phyloP scores from a whole-genome alignment of 2,797 vertebrate genomes.

The Typhlichthys eigenmanni region DNA sequence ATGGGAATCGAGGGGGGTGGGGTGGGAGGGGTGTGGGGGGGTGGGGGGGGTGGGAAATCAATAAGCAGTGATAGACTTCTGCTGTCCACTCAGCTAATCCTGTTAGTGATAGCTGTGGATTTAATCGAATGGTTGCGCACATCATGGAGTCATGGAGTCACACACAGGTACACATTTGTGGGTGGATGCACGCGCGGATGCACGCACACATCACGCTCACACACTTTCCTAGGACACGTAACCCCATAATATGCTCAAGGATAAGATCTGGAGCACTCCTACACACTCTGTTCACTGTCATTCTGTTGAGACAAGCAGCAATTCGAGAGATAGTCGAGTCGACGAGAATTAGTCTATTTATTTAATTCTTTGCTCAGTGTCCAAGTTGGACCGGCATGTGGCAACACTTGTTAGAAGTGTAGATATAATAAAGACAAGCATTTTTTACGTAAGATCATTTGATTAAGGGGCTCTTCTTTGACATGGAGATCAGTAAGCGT shows the following conservation, averaged over 20 bases:
- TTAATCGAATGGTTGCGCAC: slow-evolving; percentile 76
- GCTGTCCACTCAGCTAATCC: slow-evolving; percentile 78
- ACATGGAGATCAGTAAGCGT: slow-evolving; percentile 70
- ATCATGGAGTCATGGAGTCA: slow-evolving; percentile 24
- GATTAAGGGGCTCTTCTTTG: slow-evolving; percentile 72
- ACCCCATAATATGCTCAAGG: slow-evolving; percentile 61
- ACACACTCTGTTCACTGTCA: slow-evolving; percentile 49
- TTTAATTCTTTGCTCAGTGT: slow-evolving; percentile 65
- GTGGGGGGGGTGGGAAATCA: slow-evolving; percentile 66
- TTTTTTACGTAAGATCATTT: slow-evolving; percentile 69
- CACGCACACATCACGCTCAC: slow-evolving; percentile 12
- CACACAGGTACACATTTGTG: slow-evolving; percentile 30
- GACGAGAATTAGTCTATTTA: slow-evolving; percentile 59
- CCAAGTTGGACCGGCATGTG: slow-evolving; percentile 62
- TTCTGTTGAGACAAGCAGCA: slow-evolving; percentile 70
- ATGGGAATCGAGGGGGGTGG: slow-evolving; percentile 65
- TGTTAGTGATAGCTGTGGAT: slow-evolving; percentile 75
- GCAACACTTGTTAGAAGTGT: slow-evolving; percentile 51
- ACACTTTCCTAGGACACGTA: slow-evolving; percentile 57
- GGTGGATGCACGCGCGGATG: slow-evolving; percentile 5
- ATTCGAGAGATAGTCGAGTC: slow-evolving; percentile 62
- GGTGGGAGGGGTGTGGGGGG: slow-evolving; percentile 47
- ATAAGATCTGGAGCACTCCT: slow-evolving; percentile 71
- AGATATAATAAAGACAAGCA: slow-evolving; percentile 62
- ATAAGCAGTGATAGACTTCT: slow-evolving; percentile 82